Base-by-base conservation (phyloP, 2,797 vertebrate species). In the Urosaurus nigricauda region DNA sequence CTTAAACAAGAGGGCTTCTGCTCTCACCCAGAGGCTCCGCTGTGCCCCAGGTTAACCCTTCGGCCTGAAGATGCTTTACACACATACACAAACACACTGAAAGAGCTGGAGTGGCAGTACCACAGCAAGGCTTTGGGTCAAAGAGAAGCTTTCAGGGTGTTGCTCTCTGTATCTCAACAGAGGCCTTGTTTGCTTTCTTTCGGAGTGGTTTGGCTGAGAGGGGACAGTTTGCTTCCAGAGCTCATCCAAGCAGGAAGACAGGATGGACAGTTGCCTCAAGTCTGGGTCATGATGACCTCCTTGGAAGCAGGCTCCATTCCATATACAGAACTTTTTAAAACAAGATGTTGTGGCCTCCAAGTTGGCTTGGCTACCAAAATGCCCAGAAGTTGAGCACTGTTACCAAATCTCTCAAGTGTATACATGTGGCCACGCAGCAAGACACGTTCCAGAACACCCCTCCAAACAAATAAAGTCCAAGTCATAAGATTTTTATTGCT, bases 121-220 rank as follows among this genome's bases (percentile, higher is more conserved):
- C 58, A 29, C 2, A 1, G n/a, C 29, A 68, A 68, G 65, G 65
- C 65, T 65, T 13, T 29, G 24, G 81, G 43, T 7, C 3, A 21
- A 60, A 83, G 53, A 56, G 73, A 65, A 7, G 19, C 87, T 84
- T 88, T 51, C 71, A 21, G 53, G 53, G 4, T 21, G 71, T 24
- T 51, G 65, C 65, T 70, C 11, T 9, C 17, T 19, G 73, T 90
- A 77, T 74, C 71, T 17, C 56, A 85, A 53, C 89, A 83, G 88
- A 90, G 83, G 87, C 85, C 90, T 3, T 92, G 85, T 84, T 94
- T 87, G 87, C 74, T 83, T 85, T 88, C 74, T 83, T 93, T 93
- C 77, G 40, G 91, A 80, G 75, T 65, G 56, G 92, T 89, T 87
- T 89, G 84, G 85, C 51, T 87, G 58, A 84, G 78, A 43, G 60